Conservation (phyloP, 1,140 invertebrate species). For the Orchesella cincta region DNA sequence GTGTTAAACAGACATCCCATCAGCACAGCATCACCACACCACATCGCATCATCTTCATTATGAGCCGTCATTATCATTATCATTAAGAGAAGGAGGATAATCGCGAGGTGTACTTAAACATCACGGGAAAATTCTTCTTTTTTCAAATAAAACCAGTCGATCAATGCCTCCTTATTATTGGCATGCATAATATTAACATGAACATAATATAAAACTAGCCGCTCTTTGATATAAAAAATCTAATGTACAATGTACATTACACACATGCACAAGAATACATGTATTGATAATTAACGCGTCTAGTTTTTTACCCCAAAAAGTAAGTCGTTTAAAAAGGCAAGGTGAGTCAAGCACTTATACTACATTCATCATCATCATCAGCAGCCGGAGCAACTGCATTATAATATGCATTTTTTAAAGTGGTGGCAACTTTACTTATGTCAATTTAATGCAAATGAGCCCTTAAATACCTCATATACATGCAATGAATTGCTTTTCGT, state of each 20-base stretch:
- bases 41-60: background rate
- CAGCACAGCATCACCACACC: background rate
- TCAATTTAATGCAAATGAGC: constrained; percentile 10
- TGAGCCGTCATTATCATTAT: background rate
- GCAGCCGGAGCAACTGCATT: no score
- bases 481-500: background rate
- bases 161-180: background rate
- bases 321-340: no score
- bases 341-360: no score
- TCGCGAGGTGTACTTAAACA: background rate
- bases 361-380: no score
- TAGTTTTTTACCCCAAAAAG: background rate
- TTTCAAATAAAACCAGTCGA: constrained; percentile 7
- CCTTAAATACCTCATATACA: background rate
- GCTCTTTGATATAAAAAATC: background rate
- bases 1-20: background rate
- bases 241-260: no score
- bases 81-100: background rate
- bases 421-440: background rate
- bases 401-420: no score
- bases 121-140: background rate
- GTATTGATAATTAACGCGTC: background rate
- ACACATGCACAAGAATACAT: background rate
- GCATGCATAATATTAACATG: background rate
- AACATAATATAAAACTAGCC: background rate